These are phyloP conservation scores for Drosophila kambysellisi DNA, from an alignment of 2,888 invertebrate species.

Conservation along the genomic window DNA sequence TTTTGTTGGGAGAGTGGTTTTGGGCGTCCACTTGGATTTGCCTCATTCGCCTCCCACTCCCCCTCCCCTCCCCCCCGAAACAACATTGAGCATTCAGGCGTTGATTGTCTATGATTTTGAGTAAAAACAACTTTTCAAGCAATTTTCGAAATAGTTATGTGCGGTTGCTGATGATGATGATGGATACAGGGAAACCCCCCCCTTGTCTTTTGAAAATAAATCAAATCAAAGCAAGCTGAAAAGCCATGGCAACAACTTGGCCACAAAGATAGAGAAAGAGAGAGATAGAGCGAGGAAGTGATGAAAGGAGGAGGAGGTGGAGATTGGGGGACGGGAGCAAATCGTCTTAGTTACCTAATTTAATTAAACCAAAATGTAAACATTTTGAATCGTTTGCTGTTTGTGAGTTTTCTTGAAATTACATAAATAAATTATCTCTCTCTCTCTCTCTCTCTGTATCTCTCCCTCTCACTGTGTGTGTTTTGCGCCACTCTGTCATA, in stretches of 20 bases:
- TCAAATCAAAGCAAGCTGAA: conserved; percentile 59
- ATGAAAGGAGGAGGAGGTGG: not conserved
- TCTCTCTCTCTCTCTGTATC: not conserved
- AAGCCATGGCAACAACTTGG: conserved; percentile 34
- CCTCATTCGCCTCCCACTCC: not conserved
- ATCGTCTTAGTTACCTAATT: conserved; percentile 58
- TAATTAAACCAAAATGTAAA: conserved; percentile 67
- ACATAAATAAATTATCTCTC: conserved; percentile 7
- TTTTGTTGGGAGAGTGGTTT: not conserved
- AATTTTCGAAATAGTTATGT: conserved; percentile 38
- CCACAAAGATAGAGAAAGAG: no score
- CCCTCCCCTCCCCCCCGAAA: not conserved
- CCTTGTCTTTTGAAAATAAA: conserved; percentile 23
- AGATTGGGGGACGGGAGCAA: not conserved
- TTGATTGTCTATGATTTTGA: conserved; percentile 46
- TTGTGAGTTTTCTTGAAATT: conserved; percentile 30
- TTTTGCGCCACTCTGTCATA: not conserved
- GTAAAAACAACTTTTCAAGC: conserved; percentile 5
- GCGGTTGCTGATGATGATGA: conserved; percentile 15
- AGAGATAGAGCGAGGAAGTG: not conserved
- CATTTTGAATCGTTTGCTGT: conserved; percentile 29
- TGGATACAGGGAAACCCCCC: no score
- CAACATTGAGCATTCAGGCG: conserved; percentile 1
- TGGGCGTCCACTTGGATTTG: conserved; percentile 10
- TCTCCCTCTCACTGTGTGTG: not conserved